Base-by-base conservation (phyloP, 2,797 vertebrate genomes). In the Phoeniculus purpureus region DNA sequence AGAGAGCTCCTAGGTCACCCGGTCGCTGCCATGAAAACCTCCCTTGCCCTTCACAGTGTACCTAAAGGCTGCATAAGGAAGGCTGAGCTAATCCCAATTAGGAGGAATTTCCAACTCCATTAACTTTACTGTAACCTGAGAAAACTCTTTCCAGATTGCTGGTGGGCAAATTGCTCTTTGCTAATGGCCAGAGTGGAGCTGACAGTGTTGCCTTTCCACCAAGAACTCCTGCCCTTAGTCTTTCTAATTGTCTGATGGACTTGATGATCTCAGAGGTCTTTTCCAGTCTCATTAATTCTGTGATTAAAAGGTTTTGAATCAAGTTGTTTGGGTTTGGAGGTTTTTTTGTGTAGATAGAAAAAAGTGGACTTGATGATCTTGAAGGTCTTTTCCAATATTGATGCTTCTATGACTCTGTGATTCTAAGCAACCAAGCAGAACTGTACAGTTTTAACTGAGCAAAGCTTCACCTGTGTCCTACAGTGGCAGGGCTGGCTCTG, bases 111-210 rank as follows among this genome's bases (percentile, higher is more conserved):
- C 84, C 68, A 92, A 43, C 70, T 80, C 89, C 61, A 48, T 93
- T 85, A 93, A 87, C 78, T 92, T 68, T 65, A 86, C 72, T 85
- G 68, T 70, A 94, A 92, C 51, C 81, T 55, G 83, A 94, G 90
- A 77, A 92, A 94, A 85, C 47, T 58, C 68, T 51, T 88, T 88
- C 75, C 72, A 90, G 75, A 45, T 23, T 84, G 31, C 52, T 60
- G 82, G 81, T 74, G 86, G 72, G 61, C 65, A 90, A 93, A 94
- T 85, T 68, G 75, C 27, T 89, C 27, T 67, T 43, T 56, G n/a
- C 37, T 88, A 92, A 86, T 74, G 93, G 67, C 60, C 4, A 1
- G 40, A 62, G 52, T 1, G 9, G 60, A 65, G 68, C n/a, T 77
- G 81, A 56, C 40, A 32, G 54, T 47, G 16, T 4, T 75, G 43